Evolutionary conservation across 2,113 vertebrate species (phyloP).

Genomic region (Pan troglodytes): NHGRI_mPanTro3-v2.1_pri NC_072398.2:225035501-225036000

Average conservation of each 20-base stretch:
- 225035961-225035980: slow-evolving; percentile 19
- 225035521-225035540: slow-evolving; percentile 88
- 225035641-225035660: slow-evolving; percentile 83
- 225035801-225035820: slow-evolving; percentile 68
- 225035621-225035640: slow-evolving; percentile 89
- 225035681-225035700: slow-evolving; percentile 82
- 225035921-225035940: slow-evolving; percentile 10
- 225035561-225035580: slow-evolving; percentile 91
- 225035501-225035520: slow-evolving; percentile 85
- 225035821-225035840: slow-evolving; percentile 38
- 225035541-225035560: slow-evolving; percentile 91
- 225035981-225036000: slow-evolving; percentile 75
- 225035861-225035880: rapidly evolving
- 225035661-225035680: slow-evolving; percentile 85
- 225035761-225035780: slow-evolving; percentile 43
- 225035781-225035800: slow-evolving; percentile 50
- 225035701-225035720: slow-evolving; percentile 46
- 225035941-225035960: slow-evolving; percentile 48
- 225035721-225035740: slow-evolving; percentile 47
- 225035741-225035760: slow-evolving; percentile 34
- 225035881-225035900: rapidly evolving
- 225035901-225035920: background rate
- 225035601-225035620: slow-evolving; percentile 89
- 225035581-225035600: slow-evolving; percentile 90
- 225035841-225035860: background rate